These are phyloP conservation scores for Sebastes diaconus DNA, from an alignment of 2,797 vertebrate genomes.

Conservation along the genomic window DNA sequence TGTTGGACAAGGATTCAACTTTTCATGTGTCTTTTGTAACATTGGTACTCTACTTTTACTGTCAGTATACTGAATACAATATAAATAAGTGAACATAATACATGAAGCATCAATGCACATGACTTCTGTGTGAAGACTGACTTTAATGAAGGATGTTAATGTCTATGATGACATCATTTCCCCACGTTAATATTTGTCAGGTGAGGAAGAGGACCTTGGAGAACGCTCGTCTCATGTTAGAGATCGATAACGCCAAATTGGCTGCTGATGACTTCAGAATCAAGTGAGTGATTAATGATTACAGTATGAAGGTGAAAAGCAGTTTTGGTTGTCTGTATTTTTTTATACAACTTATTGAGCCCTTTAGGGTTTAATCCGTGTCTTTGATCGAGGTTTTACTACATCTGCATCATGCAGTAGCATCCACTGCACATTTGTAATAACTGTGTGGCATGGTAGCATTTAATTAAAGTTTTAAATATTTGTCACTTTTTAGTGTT, in stretches of 20 bases:
- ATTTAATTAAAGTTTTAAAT: not conserved
- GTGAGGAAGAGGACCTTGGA: conserved; percentile 85
- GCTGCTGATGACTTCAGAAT: conserved; percentile 88
- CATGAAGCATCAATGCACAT: not conserved
- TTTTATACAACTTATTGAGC: not conserved
- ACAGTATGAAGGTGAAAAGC: not conserved
- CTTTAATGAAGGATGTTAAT: not conserved
- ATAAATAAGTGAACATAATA: not conserved
- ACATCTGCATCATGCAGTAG: not conserved
- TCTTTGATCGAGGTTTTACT: not conserved
- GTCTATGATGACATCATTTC: not conserved
- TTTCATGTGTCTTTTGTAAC: not conserved
- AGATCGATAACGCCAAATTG: conserved; percentile 87
- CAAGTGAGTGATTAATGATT: conserved; percentile 78
- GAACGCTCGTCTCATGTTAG: conserved; percentile 85
- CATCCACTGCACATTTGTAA: not conserved
- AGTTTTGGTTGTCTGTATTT: not conserved
- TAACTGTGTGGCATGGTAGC: not conserved
- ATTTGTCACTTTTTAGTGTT: not conserved
- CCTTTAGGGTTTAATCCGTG: not conserved
- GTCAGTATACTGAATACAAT: not conserved
- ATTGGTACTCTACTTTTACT: not conserved
- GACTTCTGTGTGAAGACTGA: not conserved
- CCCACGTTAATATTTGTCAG: conserved; percentile 61
- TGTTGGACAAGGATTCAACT: not conserved